Evolutionary conservation across 2,888 invertebrate genomes (phyloP).

Genomic region (Chrysolina americana): DNA sequence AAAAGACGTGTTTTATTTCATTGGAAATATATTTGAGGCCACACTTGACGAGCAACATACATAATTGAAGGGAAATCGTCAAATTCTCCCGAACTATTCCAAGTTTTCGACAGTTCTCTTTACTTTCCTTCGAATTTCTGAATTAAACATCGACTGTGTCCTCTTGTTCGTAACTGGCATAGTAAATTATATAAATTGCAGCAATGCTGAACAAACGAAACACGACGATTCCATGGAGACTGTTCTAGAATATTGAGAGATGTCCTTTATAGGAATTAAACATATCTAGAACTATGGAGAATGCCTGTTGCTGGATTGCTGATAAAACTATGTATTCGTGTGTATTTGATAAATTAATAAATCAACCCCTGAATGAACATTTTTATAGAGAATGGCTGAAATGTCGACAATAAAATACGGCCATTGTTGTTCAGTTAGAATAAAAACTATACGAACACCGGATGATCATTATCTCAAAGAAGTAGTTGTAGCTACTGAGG

Average conservation of each 20-base stretch:
- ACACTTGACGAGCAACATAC: not conserved
- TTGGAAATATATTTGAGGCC: not conserved
- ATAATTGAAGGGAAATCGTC: conserved; percentile 5
- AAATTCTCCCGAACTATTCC: not conserved
- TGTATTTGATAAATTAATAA: no score
- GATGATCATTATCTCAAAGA: no score
- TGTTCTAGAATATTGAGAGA: not conserved
- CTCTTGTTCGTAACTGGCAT: not conserved
- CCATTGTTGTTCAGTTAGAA: no score
- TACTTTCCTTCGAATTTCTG: conserved; percentile 1
- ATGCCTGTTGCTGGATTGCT: not conserved
- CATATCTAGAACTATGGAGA: not conserved
- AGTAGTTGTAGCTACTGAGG: no score
- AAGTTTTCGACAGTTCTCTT: conserved; percentile 13
- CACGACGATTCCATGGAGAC: not conserved
- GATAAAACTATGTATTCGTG: not conserved
- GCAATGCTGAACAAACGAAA: not conserved
- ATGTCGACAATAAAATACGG: no score
- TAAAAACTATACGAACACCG: no score
- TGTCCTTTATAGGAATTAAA: not conserved
- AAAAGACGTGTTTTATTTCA: not conserved
- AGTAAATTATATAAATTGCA: conserved; percentile 7
- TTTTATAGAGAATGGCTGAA: no score
- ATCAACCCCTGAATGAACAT: no score
- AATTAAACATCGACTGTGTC: not conserved